phyloP scores from a whole-genome alignment of 37 sponge, comb jelly and placozoan species.

The Petrosia ficiformis region DNA sequence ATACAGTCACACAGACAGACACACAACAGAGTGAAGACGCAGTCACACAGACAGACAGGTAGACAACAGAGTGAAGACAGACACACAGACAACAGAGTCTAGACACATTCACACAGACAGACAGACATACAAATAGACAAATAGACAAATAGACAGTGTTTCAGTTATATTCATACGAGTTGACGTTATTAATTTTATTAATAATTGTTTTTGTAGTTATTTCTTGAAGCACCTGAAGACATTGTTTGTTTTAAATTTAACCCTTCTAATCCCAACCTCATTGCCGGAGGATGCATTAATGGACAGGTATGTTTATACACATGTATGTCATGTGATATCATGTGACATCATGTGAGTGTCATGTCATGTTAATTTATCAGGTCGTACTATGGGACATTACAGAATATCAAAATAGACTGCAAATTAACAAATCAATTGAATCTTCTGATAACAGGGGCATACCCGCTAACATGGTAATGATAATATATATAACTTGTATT shows the following conservation, averaged over 20 bases:
- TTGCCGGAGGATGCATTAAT: conserved; percentile 91
- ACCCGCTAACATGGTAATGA: conserved; percentile 42
- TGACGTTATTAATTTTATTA: too few species aligned
- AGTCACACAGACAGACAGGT: too few species aligned
- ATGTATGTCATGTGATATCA: not conserved
- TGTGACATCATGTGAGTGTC: too few species aligned
- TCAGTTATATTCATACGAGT: too few species aligned
- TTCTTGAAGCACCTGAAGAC: conserved; percentile 96
- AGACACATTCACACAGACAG: too few species aligned
- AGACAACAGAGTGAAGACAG: too few species aligned
- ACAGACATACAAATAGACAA: too few species aligned
- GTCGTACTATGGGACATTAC: conserved; percentile 94
- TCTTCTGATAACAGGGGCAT: conserved; percentile 21
- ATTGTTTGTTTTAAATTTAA: conserved; percentile 89
- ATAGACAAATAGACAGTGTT: too few species aligned
- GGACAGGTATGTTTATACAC: conserved; percentile 72
- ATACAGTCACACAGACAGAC: too few species aligned
- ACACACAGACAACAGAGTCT: too few species aligned
- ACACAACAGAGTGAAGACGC: too few species aligned
- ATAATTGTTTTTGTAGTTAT: conserved; percentile 50
- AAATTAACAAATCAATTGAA: conserved; percentile 51
- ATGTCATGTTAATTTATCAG: conserved; percentile 32
- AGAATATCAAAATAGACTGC: conserved; percentile 70
- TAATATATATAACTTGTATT: not conserved
- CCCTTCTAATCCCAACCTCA: conserved; percentile 84